Evolutionary conservation across 2,888 invertebrate genomes (phyloP), one percentile per base, ranked within the genome.

Genomic region (Pharmacophagus antenor): DNA sequence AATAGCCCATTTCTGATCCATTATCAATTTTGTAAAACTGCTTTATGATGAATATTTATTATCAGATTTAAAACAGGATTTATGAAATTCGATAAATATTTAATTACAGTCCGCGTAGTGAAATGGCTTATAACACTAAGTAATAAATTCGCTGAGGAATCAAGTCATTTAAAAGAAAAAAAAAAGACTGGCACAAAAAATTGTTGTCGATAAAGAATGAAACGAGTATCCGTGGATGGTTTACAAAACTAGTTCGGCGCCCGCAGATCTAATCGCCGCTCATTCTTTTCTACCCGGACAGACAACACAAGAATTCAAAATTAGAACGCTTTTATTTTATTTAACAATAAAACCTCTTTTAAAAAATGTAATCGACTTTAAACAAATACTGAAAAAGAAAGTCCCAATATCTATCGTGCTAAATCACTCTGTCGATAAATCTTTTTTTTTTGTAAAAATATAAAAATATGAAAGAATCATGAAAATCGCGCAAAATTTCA

Each of bases 241-340:
- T 55, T 56, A 56, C 23, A 51, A 56, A 61, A 56, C 48, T 61
- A 61, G 61, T 56, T 61, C 61, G 61, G 61, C 61, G 61, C 61
- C 61, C 61, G 61, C 56, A 56, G 25, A 61, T 56, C 61, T 48
- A 61, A 61, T 61, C 52, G 51, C 41, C 61, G 52, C 15, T 48
- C 47, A 42, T 52, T 60, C 49, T 55, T 31, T 53, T n/a, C 41
- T 2, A 23, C 2, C 17, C 15, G 52, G 51, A 61, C 56, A 18
- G 56, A 56, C 55, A 56, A 48, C 61, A 61, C 5, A 51, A 37
- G 10, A 42, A 55, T 46, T 54, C 3, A 8, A 46, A 41, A 47
- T 31, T 55, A 18, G 18, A 20, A 54, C 37, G 31, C 3, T 12
- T 27, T 31, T 15, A 5, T 37, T 37, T 27, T 27, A 27, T 10